Evolutionary conservation across 2,888 invertebrate genomes (phyloP).

Genomic region (Sialis lutaria): DNA sequence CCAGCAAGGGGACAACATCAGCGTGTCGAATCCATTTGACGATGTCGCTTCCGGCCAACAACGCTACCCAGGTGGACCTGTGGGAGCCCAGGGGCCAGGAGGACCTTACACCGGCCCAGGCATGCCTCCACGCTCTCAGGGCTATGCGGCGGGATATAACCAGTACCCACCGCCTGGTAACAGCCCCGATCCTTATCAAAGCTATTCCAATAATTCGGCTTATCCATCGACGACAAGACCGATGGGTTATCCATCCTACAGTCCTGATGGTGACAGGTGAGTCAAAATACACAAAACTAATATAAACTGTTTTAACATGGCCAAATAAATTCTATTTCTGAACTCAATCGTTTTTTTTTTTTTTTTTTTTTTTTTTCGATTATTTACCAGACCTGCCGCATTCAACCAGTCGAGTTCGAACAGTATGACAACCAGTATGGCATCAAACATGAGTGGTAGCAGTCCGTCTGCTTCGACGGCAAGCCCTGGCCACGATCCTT

Average conservation of each 20-base stretch:
- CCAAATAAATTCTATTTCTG: conserved; percentile 3
- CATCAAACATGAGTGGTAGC: conserved; percentile 3
- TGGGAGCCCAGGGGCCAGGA: conserved; percentile 27
- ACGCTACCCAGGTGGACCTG: conserved; percentile 22
- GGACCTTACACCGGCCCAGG: conserved; percentile 26
- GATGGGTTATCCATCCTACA: conserved; percentile 60
- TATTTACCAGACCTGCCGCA: not conserved
- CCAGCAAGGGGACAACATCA: conserved; percentile 45
- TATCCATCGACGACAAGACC: conserved; percentile 55
- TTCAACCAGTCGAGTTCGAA: conserved; percentile 3
- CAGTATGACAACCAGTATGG: conserved; percentile 8
- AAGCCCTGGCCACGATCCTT: conserved; percentile 20
- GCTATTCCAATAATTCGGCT: conserved; percentile 28
- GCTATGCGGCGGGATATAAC: conserved; percentile 44
- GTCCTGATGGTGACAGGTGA: conserved; percentile 49
- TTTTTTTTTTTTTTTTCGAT: conserved; percentile 5
- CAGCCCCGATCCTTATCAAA: conserved; percentile 37
- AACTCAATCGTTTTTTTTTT: conserved; percentile 6
- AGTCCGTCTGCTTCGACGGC: conserved; percentile 4
- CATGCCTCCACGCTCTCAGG: conserved; percentile 24
- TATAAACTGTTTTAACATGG: conserved; percentile 2
- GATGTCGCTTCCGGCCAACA: conserved; percentile 42
- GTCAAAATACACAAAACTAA: too few species aligned
- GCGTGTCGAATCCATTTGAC: conserved; percentile 75
- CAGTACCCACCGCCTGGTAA: conserved; percentile 41